These are phyloP conservation scores for Drosophila infuscata DNA, from an alignment of 2,888 invertebrate species.

Conservation along the genomic window DNA sequence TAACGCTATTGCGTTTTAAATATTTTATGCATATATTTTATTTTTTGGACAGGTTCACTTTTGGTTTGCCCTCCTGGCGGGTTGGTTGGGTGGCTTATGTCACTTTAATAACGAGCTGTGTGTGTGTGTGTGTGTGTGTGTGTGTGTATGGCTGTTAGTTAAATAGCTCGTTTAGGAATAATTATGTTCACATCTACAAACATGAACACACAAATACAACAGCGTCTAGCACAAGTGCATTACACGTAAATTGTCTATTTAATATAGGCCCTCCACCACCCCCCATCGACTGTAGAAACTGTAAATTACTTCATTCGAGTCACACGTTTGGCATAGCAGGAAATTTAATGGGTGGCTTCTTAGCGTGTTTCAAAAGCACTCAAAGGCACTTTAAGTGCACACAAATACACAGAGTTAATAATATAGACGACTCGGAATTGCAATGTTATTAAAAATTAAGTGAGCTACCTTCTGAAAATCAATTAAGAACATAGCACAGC, in stretches of 20 bases:
- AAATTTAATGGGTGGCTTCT: slow-evolving; percentile 31
- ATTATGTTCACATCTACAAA: slow-evolving; percentile 46
- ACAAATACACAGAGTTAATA: background rate
- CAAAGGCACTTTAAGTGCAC: background rate
- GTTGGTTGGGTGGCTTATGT: slow-evolving; percentile 19
- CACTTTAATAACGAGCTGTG: slow-evolving; percentile 54
- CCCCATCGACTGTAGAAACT: slow-evolving; percentile 4
- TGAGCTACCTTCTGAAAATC: background rate
- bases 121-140: slow-evolving; percentile 29
- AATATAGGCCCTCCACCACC: slow-evolving; percentile 19
- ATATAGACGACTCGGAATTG: background rate
- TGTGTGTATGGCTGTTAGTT: slow-evolving; percentile 65
- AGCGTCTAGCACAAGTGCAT: slow-evolving; percentile 43
- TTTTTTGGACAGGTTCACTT: slow-evolving; percentile 45
- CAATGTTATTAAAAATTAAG: background rate
- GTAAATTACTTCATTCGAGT: slow-evolving; percentile 59
- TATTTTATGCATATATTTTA: slow-evolving; percentile 72
- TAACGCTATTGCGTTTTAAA: slow-evolving; percentile 61
- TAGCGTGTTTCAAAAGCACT: background rate
- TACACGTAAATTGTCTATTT: slow-evolving; percentile 41
- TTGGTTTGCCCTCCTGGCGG: slow-evolving; percentile 6
- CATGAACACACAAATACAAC: too few relatives aligned
- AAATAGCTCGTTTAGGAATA: slow-evolving; percentile 78
- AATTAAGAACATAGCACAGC: background rate
- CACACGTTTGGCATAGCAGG: slow-evolving; percentile 6